Percentiles rank a stretch among this genome's conserved stretches.
Evolutionary conservation across 2,888 invertebrate genomes (phyloP).

Genomic region (Acrocera orbiculus): DNA sequence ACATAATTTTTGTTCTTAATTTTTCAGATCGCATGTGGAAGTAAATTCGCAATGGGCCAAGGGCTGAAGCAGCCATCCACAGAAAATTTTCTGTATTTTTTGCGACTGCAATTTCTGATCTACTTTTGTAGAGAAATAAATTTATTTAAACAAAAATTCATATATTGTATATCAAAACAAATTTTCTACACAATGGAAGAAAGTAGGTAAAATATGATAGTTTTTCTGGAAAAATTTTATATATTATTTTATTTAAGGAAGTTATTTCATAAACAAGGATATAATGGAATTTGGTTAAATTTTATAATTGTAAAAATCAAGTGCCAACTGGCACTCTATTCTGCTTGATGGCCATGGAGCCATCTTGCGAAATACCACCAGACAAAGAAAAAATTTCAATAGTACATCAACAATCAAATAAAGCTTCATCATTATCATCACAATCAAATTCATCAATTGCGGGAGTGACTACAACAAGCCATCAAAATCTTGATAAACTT

Average conservation of each 20-base stretch:
- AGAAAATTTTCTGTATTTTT: constrained; percentile 17
- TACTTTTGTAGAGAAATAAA: too few species aligned
- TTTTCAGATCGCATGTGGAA: constrained; percentile 18
- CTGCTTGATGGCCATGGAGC: constrained; percentile 28
- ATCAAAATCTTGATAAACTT: too few species aligned
- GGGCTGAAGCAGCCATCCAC: constrained; percentile 18
- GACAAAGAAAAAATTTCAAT: constrained; percentile 25
- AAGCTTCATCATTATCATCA: constrained; percentile 10
- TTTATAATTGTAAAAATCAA: too few species aligned
- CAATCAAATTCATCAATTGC: constrained; percentile 17
- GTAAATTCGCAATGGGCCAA: constrained; percentile 19
- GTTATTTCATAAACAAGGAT: too few species aligned
- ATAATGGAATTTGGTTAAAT: too few species aligned
- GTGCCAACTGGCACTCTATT: constrained; percentile 18
- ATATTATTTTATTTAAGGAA: too few species aligned
- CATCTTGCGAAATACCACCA: constrained; percentile 25
- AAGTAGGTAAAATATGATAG: too few species aligned
- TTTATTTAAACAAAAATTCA: too few species aligned
- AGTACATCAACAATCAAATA: constrained; percentile 17
- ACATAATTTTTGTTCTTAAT: constrained; percentile 6
- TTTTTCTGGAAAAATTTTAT: too few species aligned
- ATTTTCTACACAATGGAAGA: too few species aligned
- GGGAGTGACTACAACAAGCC: constrained; percentile 16
- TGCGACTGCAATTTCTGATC: constrained; percentile 19
- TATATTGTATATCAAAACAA: too few species aligned